Conservation (phyloP, 2,113 vertebrate species). For the Zootoca vivipara region DNA sequence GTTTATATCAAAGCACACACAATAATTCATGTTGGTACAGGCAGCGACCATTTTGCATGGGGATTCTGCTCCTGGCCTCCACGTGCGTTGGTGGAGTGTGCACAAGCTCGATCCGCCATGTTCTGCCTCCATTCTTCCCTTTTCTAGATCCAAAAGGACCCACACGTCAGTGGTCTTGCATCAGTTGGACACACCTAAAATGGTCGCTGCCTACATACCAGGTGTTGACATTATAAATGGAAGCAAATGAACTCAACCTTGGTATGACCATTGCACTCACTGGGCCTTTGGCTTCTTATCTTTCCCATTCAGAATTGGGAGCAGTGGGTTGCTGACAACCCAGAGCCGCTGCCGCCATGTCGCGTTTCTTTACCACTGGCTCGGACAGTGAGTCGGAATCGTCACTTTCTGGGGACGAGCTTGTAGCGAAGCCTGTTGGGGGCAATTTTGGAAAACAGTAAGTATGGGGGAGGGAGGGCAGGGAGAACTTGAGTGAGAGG, state of each 20-base stretch:
- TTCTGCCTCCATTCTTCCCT: too few species aligned
- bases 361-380: slow-evolving; percentile 90
- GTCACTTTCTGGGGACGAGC: slow-evolving; percentile 85
- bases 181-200: too few species aligned
- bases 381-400: slow-evolving; percentile 93
- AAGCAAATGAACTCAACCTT: not conserved
- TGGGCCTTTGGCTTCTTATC: not conserved
- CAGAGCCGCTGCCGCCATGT: slow-evolving; percentile 76
- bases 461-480: slow-evolving; percentile 52
- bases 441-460: slow-evolving; percentile 86
- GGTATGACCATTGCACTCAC: not conserved
- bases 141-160: too few species aligned
- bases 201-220: too few species aligned
- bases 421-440: slow-evolving; percentile 85
- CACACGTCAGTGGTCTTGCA: too few species aligned
- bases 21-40: too few species aligned
- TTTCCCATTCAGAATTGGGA: not conserved
- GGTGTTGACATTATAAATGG: not conserved
- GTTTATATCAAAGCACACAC: not conserved
- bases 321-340: slow-evolving; percentile 17
- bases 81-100: too few species aligned
- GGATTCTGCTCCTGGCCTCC: too few species aligned
- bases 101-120: too few species aligned
- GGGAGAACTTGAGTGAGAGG: not conserved
- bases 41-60: too few species aligned